Evolutionary conservation across 2,113 vertebrate species (phyloP), one percentile per base, ranked within the genome.

Genomic region (Gambusia holbrooki): DNA sequence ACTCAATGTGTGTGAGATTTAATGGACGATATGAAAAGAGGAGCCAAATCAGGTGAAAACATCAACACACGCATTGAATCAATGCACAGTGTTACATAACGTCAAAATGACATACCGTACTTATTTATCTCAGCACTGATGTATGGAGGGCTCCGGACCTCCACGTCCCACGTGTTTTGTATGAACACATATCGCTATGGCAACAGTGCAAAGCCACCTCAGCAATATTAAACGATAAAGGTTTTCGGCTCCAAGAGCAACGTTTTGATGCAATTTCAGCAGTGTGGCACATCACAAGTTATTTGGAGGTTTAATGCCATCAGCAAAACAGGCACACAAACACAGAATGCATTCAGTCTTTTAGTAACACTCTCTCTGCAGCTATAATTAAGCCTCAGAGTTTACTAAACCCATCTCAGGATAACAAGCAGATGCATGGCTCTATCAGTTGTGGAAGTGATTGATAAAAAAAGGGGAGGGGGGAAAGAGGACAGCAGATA

Each of bases 131-230:
- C 13, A 29, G n/a, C 61, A 30, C 27, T 40, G 12, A 22, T 45
- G 13, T n/a, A 25, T 27, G 15, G 35, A 62, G 15, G 13, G 14
- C 9, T 32, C 13, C 17, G 33, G 27, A 71, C 54, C 69, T 27
- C 11, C 33, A 42, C n/a, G 7, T 17, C 40, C 40, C 40, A n/a
- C 10, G 8, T 54, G 19, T 19, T 69, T 32, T 69, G 14, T 35
- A 33, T 27, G 13, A 58, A 71, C 63, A 33, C n/a, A 62, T 62
- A 62, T 72, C 27, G 3, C 70, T 33, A 48, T 87, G 65, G 87
- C 64, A 82, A 89, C 81, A 30, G 45, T 37, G 61, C 54, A 72
- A 86, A 72, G 70, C 51, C 30, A 33, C 61, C 45, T 71, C 33
- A 27, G 48, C 45, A 9, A 33, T n/a, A 51, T 63, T 58, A 37